Conservation (phyloP, 1,140 invertebrate genomes). For the Cyrtorhinus lividipennis region DNA sequence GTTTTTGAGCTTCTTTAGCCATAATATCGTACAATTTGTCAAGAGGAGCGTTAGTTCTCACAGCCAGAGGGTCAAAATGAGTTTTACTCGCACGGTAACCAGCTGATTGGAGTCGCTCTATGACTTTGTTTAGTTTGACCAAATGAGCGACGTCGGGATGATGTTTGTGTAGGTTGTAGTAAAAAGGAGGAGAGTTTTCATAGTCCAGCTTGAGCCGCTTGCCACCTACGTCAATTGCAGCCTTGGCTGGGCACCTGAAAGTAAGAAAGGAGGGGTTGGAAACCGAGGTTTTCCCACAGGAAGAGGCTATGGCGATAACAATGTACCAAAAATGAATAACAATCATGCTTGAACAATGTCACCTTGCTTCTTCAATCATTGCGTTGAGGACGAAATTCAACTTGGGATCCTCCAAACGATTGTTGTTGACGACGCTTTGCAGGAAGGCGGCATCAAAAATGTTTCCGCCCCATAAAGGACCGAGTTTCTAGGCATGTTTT, state of each 20-base stretch:
- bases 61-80: conserved; percentile 30
- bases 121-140: conserved; percentile 28
- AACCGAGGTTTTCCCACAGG: too few species aligned
- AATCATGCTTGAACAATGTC: too few species aligned
- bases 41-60: conserved; percentile 29
- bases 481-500: conserved; percentile 1
- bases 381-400: neutral
- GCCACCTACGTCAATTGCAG: neutral
- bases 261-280: too few species aligned
- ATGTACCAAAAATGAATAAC: too few species aligned
- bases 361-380: conserved; percentile 19
- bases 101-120: conserved; percentile 26
- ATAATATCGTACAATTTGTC: neutral
- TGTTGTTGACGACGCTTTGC: neutral
- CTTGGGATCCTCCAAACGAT: neutral
- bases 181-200: conserved; percentile 26
- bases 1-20: neutral
- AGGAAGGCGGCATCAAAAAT: conserved; percentile 16
- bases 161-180: conserved; percentile 29
- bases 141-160: conserved; percentile 27
- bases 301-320: too few species aligned
- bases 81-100: conserved; percentile 30
- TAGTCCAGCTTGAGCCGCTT: conserved; percentile 8
- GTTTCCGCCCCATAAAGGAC: conserved; percentile 18
- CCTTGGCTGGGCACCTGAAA: conserved; percentile 15